Conservation (phyloP, 2,888 invertebrate genomes). For the Archaeoteleia sp. region DNA sequence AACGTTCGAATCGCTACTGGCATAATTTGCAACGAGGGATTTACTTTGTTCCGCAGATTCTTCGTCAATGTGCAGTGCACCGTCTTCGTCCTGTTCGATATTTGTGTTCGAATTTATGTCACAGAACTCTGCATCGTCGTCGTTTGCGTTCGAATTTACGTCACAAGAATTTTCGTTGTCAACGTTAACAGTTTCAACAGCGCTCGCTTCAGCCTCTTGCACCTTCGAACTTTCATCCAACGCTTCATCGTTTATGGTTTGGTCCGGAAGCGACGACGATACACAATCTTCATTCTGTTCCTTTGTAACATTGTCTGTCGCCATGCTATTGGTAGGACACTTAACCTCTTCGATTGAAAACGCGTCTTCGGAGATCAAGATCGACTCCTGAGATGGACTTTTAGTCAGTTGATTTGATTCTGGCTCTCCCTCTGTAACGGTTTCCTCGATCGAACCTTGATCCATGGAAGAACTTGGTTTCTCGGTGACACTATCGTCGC, state of each 20-base stretch:
- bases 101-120: background rate
- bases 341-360: conserved; percentile 27
- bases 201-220: conserved; percentile 2
- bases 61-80: too few species aligned
- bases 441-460: conserved; percentile 13
- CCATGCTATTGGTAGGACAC: conserved; percentile 11
- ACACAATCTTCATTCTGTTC: conserved; percentile 27
- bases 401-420: too few species aligned
- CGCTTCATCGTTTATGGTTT: conserved; percentile 32
- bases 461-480: conserved; percentile 54
- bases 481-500: conserved; percentile 55
- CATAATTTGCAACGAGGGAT: conserved; percentile 62
- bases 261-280: conserved; percentile 36
- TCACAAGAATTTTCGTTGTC: conserved; percentile 12
- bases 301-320: too few species aligned
- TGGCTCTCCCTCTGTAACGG: conserved; percentile 32
- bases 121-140: background rate
- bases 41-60: conserved; percentile 30
- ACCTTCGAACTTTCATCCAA: conserved; percentile 16
- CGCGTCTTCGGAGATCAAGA: too few species aligned
- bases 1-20: conserved; percentile 59
- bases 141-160: background rate
- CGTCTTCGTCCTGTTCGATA: conserved; percentile 9
- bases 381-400: too few species aligned
- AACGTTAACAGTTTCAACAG: conserved; percentile 15